phyloP scores from a whole-genome alignment of 2,797 vertebrate species.

The Tympanoctomys barrerae region DNA sequence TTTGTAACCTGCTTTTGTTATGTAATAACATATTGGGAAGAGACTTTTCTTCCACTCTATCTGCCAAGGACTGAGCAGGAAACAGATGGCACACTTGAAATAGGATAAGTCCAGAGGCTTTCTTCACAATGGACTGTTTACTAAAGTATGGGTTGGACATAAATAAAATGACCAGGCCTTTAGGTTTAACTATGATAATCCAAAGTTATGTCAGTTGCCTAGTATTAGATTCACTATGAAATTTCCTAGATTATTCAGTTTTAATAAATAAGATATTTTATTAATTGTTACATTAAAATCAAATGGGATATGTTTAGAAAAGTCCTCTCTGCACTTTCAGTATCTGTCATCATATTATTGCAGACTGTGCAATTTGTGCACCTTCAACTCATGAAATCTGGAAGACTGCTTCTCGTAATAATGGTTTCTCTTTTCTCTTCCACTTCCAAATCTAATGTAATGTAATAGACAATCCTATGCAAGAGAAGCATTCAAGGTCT shows the following conservation, averaged over 20 bases:
- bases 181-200: slow-evolving; percentile 14
- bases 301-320: background rate
- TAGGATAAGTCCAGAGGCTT: slow-evolving; percentile 36
- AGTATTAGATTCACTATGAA: background rate
- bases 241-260: slow-evolving; percentile 16
- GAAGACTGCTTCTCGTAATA: background rate
- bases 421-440: background rate
- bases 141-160: background rate
- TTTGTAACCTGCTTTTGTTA: slow-evolving; percentile 61
- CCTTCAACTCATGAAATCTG: background rate
- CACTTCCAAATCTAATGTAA: background rate
- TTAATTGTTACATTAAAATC: background rate
- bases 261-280: background rate
- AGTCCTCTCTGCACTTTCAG: background rate
- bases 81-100: slow-evolving; percentile 66
- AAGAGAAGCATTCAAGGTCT: background rate
- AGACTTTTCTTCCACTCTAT: slow-evolving; percentile 51
- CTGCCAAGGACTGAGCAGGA: slow-evolving; percentile 55
- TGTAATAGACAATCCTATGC: background rate
- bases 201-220: background rate
- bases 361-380: background rate
- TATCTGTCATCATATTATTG: background rate
- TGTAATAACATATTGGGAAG: slow-evolving; percentile 45
- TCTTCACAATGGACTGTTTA: slow-evolving; percentile 54
- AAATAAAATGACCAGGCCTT: background rate